Conservation (phyloP, 2,888 invertebrate genomes). For the Orthosia gracilis region DNA sequence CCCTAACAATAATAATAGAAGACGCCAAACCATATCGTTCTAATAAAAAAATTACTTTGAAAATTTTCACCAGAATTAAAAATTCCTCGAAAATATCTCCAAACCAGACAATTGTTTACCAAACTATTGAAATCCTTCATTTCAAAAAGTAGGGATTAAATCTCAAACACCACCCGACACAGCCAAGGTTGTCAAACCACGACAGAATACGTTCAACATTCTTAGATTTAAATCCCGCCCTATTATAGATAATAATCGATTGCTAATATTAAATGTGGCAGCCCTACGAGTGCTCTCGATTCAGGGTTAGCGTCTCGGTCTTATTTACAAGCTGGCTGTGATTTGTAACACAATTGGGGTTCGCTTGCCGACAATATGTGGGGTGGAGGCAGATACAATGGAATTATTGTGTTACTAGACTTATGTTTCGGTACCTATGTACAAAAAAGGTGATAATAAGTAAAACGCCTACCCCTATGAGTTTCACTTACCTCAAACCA, state of each 20-base stretch:
- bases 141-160: background rate
- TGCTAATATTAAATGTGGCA: conserved; percentile 46
- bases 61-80: background rate
- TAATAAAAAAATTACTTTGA: too few species aligned
- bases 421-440: too few species aligned
- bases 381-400: too few species aligned
- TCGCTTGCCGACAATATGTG: background rate
- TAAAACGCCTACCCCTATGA: too few species aligned
- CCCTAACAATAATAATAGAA: too few species aligned
- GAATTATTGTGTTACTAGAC: too few species aligned
- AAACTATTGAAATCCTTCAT: background rate
- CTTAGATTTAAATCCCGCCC: conserved; percentile 21
- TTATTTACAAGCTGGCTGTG: conserved; percentile 8
- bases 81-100: background rate
- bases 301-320: background rate
- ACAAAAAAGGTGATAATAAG: too few species aligned
- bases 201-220: conserved; percentile 20
- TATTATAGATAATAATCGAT: conserved; percentile 33
- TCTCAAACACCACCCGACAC: background rate
- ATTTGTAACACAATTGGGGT: conserved; percentile 11
- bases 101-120: background rate
- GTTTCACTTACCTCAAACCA: too few species aligned
- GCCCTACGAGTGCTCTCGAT: conserved; percentile 13
- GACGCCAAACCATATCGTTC: too few species aligned
- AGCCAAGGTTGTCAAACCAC: too few species aligned